Base-by-base conservation (phyloP, 23 tunicate genomes). In the Aplidium turbinatum region DNA sequence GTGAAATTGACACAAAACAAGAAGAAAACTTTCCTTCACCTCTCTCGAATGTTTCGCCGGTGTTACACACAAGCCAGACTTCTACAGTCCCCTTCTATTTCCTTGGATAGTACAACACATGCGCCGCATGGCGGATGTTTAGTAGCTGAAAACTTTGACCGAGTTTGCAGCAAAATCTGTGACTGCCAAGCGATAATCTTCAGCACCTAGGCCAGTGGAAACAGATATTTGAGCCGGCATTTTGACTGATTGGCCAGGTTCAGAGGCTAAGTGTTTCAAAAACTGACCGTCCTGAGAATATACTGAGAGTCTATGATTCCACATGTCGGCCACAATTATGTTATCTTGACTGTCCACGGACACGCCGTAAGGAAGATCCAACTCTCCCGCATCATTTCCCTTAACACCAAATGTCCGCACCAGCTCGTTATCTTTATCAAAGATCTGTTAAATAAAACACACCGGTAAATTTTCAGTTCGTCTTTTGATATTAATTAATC, bases 301-400 rank as follows among this genome's bases (percentile, higher is more conserved):
- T 3, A 89, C 80, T 26, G 89, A 70, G 6, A 89, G 62, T 38
- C 96, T 50, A 66, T 83, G 61, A 67, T 89, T 89, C 96, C 96
- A 89, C 96, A 89, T 89, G 52, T 89, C 96, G 21, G 96, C 84
- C 29, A 89, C 75, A 13, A 89, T 80, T 31, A 89, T 61, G 72
- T 89, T 82, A 69, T 89, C 69, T 23, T 82, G 81, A 45, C 78
- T 38, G 45, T 89, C 96, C 0, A 74, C 79, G 18, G 72, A 35
- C 7, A 89, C 79, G 0, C 96, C 96, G 45, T 89, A 89, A 9
- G 87, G 91, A 23, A 82, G 55, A 47, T 89, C 96, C 53, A 89
- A 9, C 47, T 89, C 89, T 5, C 85, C 96, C 13, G 54, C 76
- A 51, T 63, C 32, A 27, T 67, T 39, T 1, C 95, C 95, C 25